Evolutionary conservation across 2,113 vertebrate species (phyloP).

Genomic region (Tamias sibiricus): DNA sequence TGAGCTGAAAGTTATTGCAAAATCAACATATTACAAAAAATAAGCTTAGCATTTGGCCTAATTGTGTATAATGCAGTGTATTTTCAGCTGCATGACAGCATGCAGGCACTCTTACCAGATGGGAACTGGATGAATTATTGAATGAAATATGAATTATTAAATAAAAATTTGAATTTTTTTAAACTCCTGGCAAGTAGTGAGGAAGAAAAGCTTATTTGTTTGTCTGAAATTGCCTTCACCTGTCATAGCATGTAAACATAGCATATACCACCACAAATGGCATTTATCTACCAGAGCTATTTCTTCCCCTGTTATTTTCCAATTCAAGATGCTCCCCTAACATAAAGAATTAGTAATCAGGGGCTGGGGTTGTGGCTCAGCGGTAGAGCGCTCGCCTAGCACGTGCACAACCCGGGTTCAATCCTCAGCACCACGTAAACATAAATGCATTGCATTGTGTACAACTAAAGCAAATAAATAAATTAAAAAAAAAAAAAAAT

Average conservation of each 20-base stretch:
- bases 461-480: too few species aligned
- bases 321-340: slow-evolving; percentile 54
- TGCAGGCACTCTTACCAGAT: slow-evolving; percentile 80
- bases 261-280: slow-evolving; percentile 46
- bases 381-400: too few species aligned
- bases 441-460: too few species aligned
- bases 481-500: too few species aligned
- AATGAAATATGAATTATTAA: slow-evolving; percentile 84
- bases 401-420: too few species aligned
- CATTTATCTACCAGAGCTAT: slow-evolving; percentile 52
- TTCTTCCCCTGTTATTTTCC: slow-evolving; percentile 64
- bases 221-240: slow-evolving; percentile 73
- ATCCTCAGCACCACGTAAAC: too few species aligned
- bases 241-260: slow-evolving; percentile 64
- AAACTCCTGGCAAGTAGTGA: slow-evolving; percentile 62
- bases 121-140: slow-evolving; percentile 83
- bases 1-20: slow-evolving; percentile 59
- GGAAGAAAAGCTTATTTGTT: slow-evolving; percentile 68
- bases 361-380: too few species aligned
- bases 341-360: slow-evolving; percentile 71
- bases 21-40: slow-evolving; percentile 77
- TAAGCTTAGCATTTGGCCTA: slow-evolving; percentile 76
- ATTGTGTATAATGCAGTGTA: slow-evolving; percentile 70
- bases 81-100: slow-evolving; percentile 80
- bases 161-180: slow-evolving; percentile 76